phyloP scores from a whole-genome alignment of 2,113 vertebrate genomes.

The Tupaia chinensis region DNA sequence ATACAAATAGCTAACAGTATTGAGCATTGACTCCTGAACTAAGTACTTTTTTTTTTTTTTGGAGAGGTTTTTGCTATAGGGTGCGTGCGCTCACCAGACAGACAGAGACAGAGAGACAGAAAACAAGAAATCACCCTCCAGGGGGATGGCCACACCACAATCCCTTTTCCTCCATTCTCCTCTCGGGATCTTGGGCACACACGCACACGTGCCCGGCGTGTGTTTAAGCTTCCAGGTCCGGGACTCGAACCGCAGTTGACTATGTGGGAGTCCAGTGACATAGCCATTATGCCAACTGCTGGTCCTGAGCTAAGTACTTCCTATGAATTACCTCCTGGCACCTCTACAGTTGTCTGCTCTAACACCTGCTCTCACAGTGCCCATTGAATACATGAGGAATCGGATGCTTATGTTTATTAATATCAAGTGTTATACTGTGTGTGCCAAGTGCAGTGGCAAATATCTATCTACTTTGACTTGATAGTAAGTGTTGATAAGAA shows the following conservation, averaged over 20 bases:
- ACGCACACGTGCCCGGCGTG: no score
- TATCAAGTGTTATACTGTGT: background rate
- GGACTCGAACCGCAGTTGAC: no score
- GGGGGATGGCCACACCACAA: no score
- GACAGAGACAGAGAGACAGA: no score
- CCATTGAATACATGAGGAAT: background rate
- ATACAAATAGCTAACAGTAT: background rate
- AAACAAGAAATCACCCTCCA: no score
- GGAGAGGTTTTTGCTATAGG: no score
- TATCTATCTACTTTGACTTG: background rate
- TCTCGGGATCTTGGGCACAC: no score
- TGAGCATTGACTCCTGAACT: background rate
- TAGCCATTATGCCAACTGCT: no score
- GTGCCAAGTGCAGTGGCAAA: background rate
- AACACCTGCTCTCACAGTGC: background rate
- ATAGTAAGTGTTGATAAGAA: background rate
- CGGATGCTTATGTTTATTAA: background rate
- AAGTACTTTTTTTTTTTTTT: background rate
- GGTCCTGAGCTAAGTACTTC: background rate
- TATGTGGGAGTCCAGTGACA: no score
- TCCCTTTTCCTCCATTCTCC: no score
- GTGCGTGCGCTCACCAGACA: no score
- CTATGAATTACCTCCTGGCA: background rate
- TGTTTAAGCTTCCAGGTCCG: no score
- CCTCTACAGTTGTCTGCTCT: fast-evolving